phyloP scores from a whole-genome alignment of 2,113 vertebrate species.

The Amphilophus citrinellus region DNA sequence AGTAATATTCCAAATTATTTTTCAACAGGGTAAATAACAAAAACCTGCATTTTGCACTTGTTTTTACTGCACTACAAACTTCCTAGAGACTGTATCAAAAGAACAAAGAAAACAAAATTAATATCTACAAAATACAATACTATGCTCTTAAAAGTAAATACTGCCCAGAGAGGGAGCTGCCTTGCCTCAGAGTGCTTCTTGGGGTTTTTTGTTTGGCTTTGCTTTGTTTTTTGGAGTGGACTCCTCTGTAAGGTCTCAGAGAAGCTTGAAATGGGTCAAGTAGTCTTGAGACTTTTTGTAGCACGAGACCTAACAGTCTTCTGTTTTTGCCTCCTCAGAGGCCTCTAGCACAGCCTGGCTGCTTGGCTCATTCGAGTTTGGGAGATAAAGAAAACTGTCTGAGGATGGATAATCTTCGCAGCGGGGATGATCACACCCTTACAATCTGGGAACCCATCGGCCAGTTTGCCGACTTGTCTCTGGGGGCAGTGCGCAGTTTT shows the following conservation, averaged over 20 bases:
- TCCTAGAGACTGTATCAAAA: no score
- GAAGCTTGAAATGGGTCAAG: background rate
- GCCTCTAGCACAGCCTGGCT: background rate
- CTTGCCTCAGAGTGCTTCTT: no score
- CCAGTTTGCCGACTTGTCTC: background rate
- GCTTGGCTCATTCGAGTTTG: background rate
- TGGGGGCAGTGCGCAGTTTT: background rate
- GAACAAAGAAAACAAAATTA: no score
- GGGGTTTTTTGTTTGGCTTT: no score
- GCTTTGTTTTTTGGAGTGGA: background rate
- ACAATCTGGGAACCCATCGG: background rate
- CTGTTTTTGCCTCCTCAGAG: background rate
- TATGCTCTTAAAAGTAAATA: no score
- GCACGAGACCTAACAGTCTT: background rate
- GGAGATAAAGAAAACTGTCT: background rate
- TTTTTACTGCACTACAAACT: no score
- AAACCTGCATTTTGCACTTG: no score
- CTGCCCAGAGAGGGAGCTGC: no score
- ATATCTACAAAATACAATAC: no score
- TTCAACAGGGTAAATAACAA: no score
- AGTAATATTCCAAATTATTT: no score
- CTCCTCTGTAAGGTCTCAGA: background rate
- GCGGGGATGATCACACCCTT: background rate
- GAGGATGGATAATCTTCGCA: background rate
- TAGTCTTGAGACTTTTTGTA: background rate